Evolutionary conservation across 2,888 invertebrate genomes (phyloP).

Genomic region (Oligia strigilis): DNA sequence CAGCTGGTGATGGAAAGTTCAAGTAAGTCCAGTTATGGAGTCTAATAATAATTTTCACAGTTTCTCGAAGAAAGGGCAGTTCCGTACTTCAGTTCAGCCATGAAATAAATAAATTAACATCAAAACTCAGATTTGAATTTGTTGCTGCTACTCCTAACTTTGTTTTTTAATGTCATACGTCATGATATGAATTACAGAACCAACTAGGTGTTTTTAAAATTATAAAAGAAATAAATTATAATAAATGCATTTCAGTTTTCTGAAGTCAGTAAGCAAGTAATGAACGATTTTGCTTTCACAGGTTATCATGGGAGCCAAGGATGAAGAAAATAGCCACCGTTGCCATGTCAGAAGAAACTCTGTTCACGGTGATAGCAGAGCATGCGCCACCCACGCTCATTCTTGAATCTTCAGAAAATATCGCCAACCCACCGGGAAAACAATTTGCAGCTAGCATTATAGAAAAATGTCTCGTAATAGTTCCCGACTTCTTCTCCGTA

Average conservation of each 20-base stretch:
- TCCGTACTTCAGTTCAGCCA: background rate
- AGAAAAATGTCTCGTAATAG: constrained; percentile 67
- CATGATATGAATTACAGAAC: background rate
- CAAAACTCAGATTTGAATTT: background rate
- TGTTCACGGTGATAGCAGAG: constrained; percentile 68
- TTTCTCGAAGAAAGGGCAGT: background rate
- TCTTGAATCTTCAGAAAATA: constrained; percentile 71
- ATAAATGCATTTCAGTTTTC: background rate
- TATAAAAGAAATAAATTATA: background rate
- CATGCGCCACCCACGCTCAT: constrained; percentile 75
- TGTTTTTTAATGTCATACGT: background rate
- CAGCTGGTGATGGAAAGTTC: constrained; percentile 82
- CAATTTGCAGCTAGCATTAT: constrained; percentile 68
- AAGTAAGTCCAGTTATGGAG: constrained; percentile 68
- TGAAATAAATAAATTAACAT: background rate
- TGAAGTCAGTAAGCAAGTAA: background rate
- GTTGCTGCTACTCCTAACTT: background rate
- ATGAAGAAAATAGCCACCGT: constrained; percentile 73
- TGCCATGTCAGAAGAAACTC: constrained; percentile 72
- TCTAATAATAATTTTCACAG: too few relatives aligned
- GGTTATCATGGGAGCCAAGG: constrained; percentile 78
- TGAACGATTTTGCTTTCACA: constrained; percentile 47
- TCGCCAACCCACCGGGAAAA: constrained; percentile 46
- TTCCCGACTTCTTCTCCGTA: constrained; percentile 65
- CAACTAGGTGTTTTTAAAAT: background rate